Evolutionary conservation across 2,113 vertebrate species (phyloP).

Genomic region (Tragelaphus scriptus): DNA sequence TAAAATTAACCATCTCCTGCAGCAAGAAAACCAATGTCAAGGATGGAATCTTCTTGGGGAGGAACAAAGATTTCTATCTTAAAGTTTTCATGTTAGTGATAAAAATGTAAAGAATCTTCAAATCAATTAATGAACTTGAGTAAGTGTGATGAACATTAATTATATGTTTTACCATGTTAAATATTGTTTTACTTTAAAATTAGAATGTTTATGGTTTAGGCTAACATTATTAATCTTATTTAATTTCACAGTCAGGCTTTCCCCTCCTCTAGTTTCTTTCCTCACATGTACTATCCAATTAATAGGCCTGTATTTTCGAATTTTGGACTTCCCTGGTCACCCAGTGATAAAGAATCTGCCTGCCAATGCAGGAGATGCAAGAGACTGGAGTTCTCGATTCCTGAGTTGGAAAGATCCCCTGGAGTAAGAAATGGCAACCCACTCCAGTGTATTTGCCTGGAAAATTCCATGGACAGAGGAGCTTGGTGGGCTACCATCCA

Average conservation of each 20-base stretch:
- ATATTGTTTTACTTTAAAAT: neutral
- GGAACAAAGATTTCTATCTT: neutral
- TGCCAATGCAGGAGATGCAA: neutral
- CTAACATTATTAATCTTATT: neutral
- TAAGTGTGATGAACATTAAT: neutral
- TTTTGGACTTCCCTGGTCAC: neutral
- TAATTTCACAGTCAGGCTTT: neutral
- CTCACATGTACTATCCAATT: neutral
- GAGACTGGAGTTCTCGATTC: neutral
- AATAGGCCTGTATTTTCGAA: neutral
- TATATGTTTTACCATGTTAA: neutral
- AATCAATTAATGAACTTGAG: neutral
- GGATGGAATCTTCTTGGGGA: conserved; percentile 26
- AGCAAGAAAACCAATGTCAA: conserved; percentile 28
- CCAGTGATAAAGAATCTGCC: neutral
- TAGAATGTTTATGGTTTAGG: neutral
- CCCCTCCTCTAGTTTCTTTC: neutral
- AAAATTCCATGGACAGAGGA: neutral
- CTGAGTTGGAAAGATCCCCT: neutral
- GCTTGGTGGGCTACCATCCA: neutral
- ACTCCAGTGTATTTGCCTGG: neutral
- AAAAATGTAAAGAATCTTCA: neutral
- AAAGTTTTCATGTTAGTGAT: neutral
- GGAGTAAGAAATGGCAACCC: neutral
- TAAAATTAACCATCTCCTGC: neutral